These are phyloP conservation scores for Amphipyra tragopoginis DNA, from an alignment of 2,888 invertebrate genomes.

Conservation along the genomic window DNA sequence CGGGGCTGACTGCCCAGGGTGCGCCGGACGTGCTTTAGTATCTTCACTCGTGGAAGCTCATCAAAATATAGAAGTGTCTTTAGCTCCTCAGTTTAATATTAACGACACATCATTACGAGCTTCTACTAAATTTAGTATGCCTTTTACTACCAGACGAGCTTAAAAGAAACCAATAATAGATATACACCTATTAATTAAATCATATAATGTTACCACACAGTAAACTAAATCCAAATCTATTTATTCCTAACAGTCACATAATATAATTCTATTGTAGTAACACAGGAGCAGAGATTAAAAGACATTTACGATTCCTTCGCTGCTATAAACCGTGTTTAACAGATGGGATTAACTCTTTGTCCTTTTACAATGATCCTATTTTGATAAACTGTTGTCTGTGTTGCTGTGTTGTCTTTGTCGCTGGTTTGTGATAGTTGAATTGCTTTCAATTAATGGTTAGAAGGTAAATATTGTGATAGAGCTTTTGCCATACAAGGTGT, in stretches of 20 bases:
- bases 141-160: constrained; percentile 8
- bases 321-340: constrained; percentile 42
- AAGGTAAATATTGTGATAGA: not conserved
- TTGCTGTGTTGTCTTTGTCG: constrained; percentile 21
- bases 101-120: not conserved
- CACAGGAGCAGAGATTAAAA: constrained; percentile 38
- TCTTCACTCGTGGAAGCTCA: too few relatives aligned
- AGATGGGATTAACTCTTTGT: constrained; percentile 40
- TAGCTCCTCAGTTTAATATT: too few relatives aligned
- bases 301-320: constrained; percentile 52
- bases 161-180: constrained; percentile 13
- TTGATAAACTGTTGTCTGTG: constrained; percentile 46
- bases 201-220: constrained; percentile 30
- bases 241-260: constrained; percentile 15
- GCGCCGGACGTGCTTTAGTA: too few relatives aligned
- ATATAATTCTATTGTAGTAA: constrained; percentile 24
- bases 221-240: constrained; percentile 11
- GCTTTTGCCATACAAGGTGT: too few relatives aligned
- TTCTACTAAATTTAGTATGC: not conserved
- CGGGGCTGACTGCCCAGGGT: too few relatives aligned
- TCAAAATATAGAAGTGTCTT: too few relatives aligned
- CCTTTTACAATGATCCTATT: constrained; percentile 43
- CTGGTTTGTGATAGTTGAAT: constrained; percentile 16
- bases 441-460: constrained; percentile 13
- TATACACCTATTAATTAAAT: constrained; percentile 20